Base-by-base conservation (phyloP, 2,797 vertebrate species). In the Nannoperca obscura region DNA sequence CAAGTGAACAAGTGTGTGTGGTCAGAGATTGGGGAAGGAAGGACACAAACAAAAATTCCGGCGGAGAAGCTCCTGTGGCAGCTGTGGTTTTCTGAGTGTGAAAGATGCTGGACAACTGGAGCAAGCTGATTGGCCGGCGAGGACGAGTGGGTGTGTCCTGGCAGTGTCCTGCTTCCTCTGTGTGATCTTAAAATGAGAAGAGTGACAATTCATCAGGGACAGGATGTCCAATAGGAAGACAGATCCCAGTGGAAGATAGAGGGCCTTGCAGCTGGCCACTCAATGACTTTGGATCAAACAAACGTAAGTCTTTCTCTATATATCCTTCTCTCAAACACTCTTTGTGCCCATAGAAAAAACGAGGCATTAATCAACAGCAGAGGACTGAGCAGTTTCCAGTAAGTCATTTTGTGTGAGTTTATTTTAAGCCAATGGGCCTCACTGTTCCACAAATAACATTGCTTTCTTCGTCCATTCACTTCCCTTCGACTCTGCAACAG, bases 151-250 rank as follows among this genome's bases (percentile, higher is more conserved):
- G 93, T 14, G 90, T 90, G 87, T 83, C 80, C 85, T 92, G 90
- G 93, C 95, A 90, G 77, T 63, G 88, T 92, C 90, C 86, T 81
- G 88, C 94, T 96, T 96, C 95, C 95, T 95, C 91, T 94, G 87
- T 86, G 88, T 88, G 90, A 90, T 93, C 94, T 92, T 91, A n/a
- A 90, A 95, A 94, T 95, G 93, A 95, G 94, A 95, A 92, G 94
- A 95, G 92, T 94, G 95, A 95, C 94, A 95, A 96, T 95, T 95
- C 93, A 95, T 96, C 94, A 94, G 93, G 90, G 94, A 94, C 95
- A 95, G 94, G 94, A 95, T 96, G 92, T 95, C 95, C 94, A 96
- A 95, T 94, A 94, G 94, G 92, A 95, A 95, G 93, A 94, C 93
- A 86, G 93, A 95, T 91, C 91, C 84, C 86, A 83, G 76, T 81